A percentile compares a stretch with the other conserved stretches of the same genome.
phyloP scores from a whole-genome alignment of 1,140 invertebrate genomes.

The Watersipora subatra region DNA sequence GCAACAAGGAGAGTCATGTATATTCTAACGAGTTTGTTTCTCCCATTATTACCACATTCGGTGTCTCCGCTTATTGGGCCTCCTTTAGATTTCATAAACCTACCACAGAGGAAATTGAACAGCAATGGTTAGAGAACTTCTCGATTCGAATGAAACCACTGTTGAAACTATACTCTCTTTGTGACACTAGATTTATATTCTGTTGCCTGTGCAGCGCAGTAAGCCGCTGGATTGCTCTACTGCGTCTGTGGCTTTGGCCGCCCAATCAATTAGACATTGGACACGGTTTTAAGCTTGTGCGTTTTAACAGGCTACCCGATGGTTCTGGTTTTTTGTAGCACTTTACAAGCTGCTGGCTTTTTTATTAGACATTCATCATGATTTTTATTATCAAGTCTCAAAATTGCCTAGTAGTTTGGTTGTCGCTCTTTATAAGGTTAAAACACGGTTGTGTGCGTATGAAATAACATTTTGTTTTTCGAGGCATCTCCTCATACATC shows the following conservation, averaged over 20 bases:
- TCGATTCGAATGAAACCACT: slow-evolving; percentile 24
- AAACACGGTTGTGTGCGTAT: too few relatives aligned
- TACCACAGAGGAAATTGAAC: slow-evolving; percentile 23
- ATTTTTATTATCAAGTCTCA: too few relatives aligned
- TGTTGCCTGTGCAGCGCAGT: slow-evolving; percentile 27
- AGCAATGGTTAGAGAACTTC: slow-evolving; percentile 31
- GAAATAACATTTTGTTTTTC: too few relatives aligned
- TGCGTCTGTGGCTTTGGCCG: slow-evolving; percentile 30
- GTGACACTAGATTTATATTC: slow-evolving; percentile 12
- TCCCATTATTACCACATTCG: slow-evolving; percentile 16
- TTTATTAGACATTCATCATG: too few relatives aligned
- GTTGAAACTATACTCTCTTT: slow-evolving; percentile 24
- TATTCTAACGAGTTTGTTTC: not conserved
- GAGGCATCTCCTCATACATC: too few relatives aligned
- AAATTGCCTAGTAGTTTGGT: too few relatives aligned
- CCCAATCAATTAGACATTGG: slow-evolving; percentile 34
- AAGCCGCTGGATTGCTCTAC: slow-evolving; percentile 23
- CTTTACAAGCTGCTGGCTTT: too few relatives aligned
- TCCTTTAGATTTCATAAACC: slow-evolving; percentile 33
- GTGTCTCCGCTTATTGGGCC: slow-evolving; percentile 26
- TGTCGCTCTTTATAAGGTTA: too few relatives aligned
- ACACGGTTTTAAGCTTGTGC: slow-evolving; percentile 35
- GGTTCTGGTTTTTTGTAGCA: too few relatives aligned
- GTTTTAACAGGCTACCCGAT: slow-evolving; percentile 6
- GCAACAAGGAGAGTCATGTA: slow-evolving; percentile 14